Evolutionary conservation across 2,888 invertebrate genomes (phyloP).

Genomic region (Hyposoter dolosus): DNA sequence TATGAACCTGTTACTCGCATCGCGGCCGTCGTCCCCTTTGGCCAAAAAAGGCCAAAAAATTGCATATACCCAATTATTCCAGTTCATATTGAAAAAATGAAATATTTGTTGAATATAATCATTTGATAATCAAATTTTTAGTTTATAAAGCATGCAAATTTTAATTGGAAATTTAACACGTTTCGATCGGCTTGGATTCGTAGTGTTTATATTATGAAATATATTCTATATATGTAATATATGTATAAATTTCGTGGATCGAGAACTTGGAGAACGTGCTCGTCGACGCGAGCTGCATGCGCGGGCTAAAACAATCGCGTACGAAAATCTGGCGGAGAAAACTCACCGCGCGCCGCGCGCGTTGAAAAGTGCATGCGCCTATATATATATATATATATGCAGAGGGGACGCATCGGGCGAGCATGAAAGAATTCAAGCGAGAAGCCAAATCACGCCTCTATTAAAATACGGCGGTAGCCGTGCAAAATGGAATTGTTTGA

Average conservation of each 20-base stretch:
- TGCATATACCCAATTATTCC: too few relatives aligned
- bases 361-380: neutral
- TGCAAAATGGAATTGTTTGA: conserved; percentile 58
- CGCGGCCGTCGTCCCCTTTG: neutral
- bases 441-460: conserved; percentile 60
- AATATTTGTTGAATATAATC: too few relatives aligned
- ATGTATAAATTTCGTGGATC: too few relatives aligned
- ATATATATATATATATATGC: too few relatives aligned
- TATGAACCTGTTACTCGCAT: neutral
- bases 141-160: too few relatives aligned
- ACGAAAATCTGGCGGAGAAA: neutral
- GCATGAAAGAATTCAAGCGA: conserved; percentile 4
- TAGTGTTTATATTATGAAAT: neutral
- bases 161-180: too few relatives aligned
- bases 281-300: neutral
- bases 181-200: too few relatives aligned
- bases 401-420: neutral
- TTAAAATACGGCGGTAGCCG: conserved; percentile 57
- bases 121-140: too few relatives aligned
- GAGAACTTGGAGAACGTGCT: too few relatives aligned
- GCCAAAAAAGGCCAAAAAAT: too few relatives aligned
- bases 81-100: too few relatives aligned
- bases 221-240: too few relatives aligned
- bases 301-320: neutral
- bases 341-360: neutral